Base-by-base conservation (phyloP, 92 coral and sea anemone genomes). In the Muricea muricata region DNA sequence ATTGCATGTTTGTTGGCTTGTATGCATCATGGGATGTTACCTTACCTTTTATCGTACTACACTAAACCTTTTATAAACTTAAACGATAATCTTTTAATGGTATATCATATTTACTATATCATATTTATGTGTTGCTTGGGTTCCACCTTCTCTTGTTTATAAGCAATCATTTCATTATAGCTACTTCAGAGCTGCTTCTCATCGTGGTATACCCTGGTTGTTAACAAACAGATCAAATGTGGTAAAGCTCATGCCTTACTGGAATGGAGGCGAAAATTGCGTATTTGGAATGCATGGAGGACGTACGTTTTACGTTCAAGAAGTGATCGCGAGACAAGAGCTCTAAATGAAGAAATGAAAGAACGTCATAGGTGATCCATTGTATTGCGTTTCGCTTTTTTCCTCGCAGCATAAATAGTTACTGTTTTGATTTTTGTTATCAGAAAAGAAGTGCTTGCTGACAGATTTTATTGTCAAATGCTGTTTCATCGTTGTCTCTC, bases 241-340 rank as follows among this genome's bases (percentile, higher is more conserved):
- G 99, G 99, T 20, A 96, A 96, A 80, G 99, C 97, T 9, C 89
- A 93, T 73, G 98, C 99, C 18, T 86, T 96, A 73, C 87, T 96
- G 28, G 99, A 96, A 87, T 96, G 99, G 99, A 93, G 93, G 61
- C 80, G 91, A 25, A 96, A 96, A 46, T 83, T 96, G 46, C 81
- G 98, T 9, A 95, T 97, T 0, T 96, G 99, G 99, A 96, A 93
- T 86, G 99, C 99, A 12, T 96, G 99, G 99, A 87, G 89, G 71
- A 91, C 93, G 26, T 96, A 93, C 58, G 79, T 96, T 30, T 87
- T 93, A 81, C 99, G 94, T 79, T 91, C 91, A 28, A 89, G 88
- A 63, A 90, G 94, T 20, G 99, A 96, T 67, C 92, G 88, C 78
- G 99, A 96, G 57, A 92, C 99, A 25, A 89, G 82, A 50, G 94